Evolutionary conservation across 2,888 invertebrate genomes (phyloP), one percentile per base, ranked within the genome.

Genomic region (Dicycla oo): DNA sequence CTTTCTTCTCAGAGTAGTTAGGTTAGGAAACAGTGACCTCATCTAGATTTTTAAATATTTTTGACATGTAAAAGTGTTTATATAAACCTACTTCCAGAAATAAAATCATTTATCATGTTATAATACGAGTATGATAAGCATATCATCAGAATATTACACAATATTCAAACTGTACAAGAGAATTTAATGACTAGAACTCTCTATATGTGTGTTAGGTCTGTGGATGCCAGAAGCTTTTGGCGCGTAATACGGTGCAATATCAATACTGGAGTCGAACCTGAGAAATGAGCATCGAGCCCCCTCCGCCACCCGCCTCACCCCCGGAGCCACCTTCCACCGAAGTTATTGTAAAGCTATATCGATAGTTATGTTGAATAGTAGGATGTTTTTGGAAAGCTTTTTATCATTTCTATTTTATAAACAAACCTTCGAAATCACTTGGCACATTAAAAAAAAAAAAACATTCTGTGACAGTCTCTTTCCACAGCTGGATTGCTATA

Each of bases 161-260:
- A 30, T 34, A 34, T 13, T 56, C n/a, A n/a, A 34, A 20, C 47
- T 20, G 20, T 47, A 3, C n/a, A 18, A 40, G 6, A 40, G 0
- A 23, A 40, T 40, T 18, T 6, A 60, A 23, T 40, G 38, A 10
- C 15, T 20, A 45, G 11, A 53, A 56, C 64, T 62, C 38, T 78
- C 75, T 83, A 78, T 54, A 56, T 43, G 88, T n/a, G 85, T 88
- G 86, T 26, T 75, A 82, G 67, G 38, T 77, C 90, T 90, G 58
- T 82, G 74, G 75, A 71, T 78, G 87, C 89, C 87, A 91, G 90
- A 91, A 94, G 95, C 94, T 95, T 95, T 95, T 90, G 95, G 94
- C 94, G 90, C 91, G 94, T 95, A 95, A 95, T 95, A 95, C 94
- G 94, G 89, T 91, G 95, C 95, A 95, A 95, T 95, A 95, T 95